Evolutionary conservation across 2,888 invertebrate genomes (phyloP), one percentile per base, ranked within the genome.

Genomic region (Miltochrista miniata): DNA sequence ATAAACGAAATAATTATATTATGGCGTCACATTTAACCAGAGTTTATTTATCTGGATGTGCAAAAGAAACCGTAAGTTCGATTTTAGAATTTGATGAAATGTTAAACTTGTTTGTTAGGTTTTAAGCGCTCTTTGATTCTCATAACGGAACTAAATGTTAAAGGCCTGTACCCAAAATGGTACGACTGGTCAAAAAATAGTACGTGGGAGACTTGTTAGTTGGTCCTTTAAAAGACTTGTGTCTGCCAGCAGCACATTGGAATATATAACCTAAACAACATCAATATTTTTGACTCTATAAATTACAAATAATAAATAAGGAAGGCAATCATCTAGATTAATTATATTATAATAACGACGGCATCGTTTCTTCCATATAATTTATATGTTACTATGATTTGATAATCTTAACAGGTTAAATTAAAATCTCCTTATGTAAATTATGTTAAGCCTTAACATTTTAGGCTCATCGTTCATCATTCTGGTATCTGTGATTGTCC

Each of bases 361-460:
- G 29, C 39, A 7, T 44, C 29, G 29, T 31, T 45, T 46, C 37
- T 33, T 42, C n/a, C 18, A 34, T 14, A 7, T 8, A 42, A 7
- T 46, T 7, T 18, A 31, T 15, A 12, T 39, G 38, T 36, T 33
- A 45, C 51, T 52, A 5, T 24, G 2, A 4, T 24, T 24, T 24
- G 18, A 5, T 24, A 4, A 24, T 24, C 2, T 24, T 5, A 24
- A 2, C 5, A 24, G 18, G 2, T 24, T 24, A n/a, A n/a, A n/a
- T n/a, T n/a, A n/a, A n/a, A n/a, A n/a, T n/a, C 5, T 24, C 5
- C 18, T 51, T 63, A 67, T 67, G 54, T 48, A 54, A 69, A 68
- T 66, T 15, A 44, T 24, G 42, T 38, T 33, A 51, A 51, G 29
- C 61, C 55, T 59, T 61, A 51, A 51, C 70, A 64, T 67, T 67